Conservation (phyloP, 2,113 vertebrate genomes). For the Pollimyrus isidori region DNA sequence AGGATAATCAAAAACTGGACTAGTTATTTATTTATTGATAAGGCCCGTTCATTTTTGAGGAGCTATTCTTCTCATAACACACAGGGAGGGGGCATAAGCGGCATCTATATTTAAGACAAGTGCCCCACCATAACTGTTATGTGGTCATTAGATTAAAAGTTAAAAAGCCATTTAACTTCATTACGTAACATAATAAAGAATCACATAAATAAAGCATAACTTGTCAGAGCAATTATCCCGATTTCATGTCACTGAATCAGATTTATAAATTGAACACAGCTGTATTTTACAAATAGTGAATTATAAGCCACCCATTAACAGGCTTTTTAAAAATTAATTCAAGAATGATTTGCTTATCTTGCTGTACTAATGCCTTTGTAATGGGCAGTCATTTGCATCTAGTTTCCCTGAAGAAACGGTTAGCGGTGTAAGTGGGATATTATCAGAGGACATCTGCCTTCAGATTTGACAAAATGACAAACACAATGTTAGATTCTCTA, state of each 20-base stretch:
- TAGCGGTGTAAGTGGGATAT: neutral
- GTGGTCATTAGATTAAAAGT: conserved; percentile 9
- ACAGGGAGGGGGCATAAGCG: neutral
- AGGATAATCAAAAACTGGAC: neutral
- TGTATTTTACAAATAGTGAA: conserved; percentile 7
- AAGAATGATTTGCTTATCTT: conserved; percentile 10
- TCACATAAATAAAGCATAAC: neutral
- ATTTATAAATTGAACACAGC: conserved; percentile 6
- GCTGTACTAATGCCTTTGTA: conserved; percentile 13
- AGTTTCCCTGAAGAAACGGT: conserved; percentile 4
- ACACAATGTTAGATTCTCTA: neutral
- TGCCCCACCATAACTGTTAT: neutral
- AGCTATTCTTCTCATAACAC: neutral
- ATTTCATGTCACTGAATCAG: neutral
- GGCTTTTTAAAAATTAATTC: neutral
- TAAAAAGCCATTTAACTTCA: neutral
- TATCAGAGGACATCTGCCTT: conserved; percentile 9
- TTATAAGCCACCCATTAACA: neutral
- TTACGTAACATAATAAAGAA: neutral
- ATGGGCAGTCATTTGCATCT: conserved; percentile 13
- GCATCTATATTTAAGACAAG: neutral
- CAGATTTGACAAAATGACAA: neutral
- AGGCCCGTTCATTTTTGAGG: neutral
- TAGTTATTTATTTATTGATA: neutral
- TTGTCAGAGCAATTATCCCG: neutral